Evolutionary conservation across 64 coral and sea anemone species (phyloP).

Genomic region (Montipora capricornis): DNA sequence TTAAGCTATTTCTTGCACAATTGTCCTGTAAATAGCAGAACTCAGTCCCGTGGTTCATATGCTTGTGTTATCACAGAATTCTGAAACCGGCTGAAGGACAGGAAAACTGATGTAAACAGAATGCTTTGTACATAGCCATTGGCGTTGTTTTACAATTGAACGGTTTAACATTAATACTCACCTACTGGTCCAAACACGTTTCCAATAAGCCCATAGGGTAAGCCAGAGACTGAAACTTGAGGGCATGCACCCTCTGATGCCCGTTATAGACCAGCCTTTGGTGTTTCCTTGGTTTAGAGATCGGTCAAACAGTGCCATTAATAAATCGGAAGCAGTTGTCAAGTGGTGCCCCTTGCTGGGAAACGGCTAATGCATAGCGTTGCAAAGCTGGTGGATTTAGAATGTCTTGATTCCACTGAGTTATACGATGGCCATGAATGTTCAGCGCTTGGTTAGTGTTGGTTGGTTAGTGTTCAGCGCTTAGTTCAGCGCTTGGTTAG

Average conservation of each 20-base stretch:
- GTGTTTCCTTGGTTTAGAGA: neutral
- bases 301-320: neutral
- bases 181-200: constrained; percentile 45
- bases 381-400: constrained; percentile 9
- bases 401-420: constrained; percentile 20
- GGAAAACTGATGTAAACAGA: neutral
- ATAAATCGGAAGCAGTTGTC: constrained; percentile 13
- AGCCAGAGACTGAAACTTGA: neutral
- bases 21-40: neutral
- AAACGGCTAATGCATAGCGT: constrained; percentile 39
- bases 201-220: constrained; percentile 56
- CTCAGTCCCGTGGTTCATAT: neutral
- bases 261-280: neutral
- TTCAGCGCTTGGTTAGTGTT: neutral
- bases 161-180: neutral
- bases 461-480: too few species aligned
- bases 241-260: neutral
- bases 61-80: neutral
- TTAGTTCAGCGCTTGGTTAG: neutral
- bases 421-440: constrained; percentile 9
- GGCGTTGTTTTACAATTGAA: neutral
- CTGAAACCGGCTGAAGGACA: neutral
- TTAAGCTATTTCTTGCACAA: neutral
- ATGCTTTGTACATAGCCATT: neutral
- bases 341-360: constrained; percentile 7